Evolutionary conservation across 2,113 vertebrate genomes (phyloP), one percentile per base, ranked within the genome.

Genomic region (Pimephales promelas): DNA sequence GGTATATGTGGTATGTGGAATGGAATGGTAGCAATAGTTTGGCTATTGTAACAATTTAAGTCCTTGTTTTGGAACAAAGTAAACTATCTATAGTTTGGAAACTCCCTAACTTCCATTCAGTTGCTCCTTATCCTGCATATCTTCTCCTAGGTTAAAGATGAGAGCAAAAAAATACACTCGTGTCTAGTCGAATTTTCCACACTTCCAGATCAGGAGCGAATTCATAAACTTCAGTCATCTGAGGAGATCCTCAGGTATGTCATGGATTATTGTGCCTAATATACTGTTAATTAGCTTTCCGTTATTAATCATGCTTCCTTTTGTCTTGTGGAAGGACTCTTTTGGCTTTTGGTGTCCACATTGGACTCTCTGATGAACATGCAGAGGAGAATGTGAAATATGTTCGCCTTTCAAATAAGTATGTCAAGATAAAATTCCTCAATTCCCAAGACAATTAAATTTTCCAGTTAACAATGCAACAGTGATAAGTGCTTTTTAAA

Each of bases 101-200:
- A 54, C 18, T 18, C 18, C 49, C 18, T 20, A 10, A 61, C 56
- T 43, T 61, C n/a, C 26, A 49, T 79, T 49, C 8, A 78, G 34
- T 24, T 20, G 59, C 24, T 45, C 9, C 13, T 28, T 49, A 14
- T 49, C 9, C 10, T 10, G 6, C 49, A 2, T 40, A n/a, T 45
- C 0, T 57, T 82, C 87, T 54, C 90, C 49, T 89, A 99, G 97
- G 92, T 97, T 43, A 95, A 94, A 92, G 97, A 99, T 57, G 97
- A 99, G 87, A 93, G 91, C 56, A 98, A 97, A 89, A 94, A 90
- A 66, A 95, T 96, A 0, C 96, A 99, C 18, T 95, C 97, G 0
- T 96, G 96, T 88, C 92, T 99, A 88, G 95, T 98, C 79, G 97
- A 97, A 80, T 99, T 98, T 91, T 95, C 92, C 61, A 97, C 96